Conservation (phyloP, 2,113 vertebrate genomes). For the Maccullochella peelii region DNA sequence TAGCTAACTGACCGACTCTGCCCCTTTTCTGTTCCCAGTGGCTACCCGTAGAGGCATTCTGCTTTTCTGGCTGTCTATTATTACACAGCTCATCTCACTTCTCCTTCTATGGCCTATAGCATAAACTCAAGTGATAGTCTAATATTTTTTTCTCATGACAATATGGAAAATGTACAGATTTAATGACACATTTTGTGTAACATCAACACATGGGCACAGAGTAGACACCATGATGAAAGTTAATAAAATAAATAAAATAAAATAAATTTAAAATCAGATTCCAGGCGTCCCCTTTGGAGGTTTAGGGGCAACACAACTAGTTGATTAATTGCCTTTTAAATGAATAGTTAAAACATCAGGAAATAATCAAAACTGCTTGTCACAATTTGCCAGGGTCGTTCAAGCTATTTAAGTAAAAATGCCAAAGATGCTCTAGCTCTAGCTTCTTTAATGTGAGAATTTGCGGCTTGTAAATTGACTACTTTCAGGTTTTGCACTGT, state of each 20-base stretch:
- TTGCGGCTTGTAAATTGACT: no score
- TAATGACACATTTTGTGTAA: not conserved
- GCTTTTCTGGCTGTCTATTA: constrained; percentile 63
- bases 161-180: not conserved
- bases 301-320: not conserved
- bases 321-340: not conserved
- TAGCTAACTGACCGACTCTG: constrained; percentile 33
- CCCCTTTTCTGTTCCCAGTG: constrained; percentile 18
- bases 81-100: constrained; percentile 48
- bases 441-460: not conserved
- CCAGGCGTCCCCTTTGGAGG: not conserved
- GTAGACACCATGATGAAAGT: not conserved
- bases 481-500: not conserved
- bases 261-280: not conserved
- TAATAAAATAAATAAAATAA: no score
- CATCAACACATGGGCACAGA: not conserved
- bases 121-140: not conserved
- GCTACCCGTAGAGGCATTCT: constrained; percentile 26
- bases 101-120: constrained; percentile 59
- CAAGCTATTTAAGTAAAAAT: no score
- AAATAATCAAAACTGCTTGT: not conserved
- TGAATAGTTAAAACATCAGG: no score
- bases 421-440: no score
- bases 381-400: no score
- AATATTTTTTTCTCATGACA: not conserved